Conservation (phyloP, 2,113 vertebrate species). For the Pterocles gutturalis region DNA sequence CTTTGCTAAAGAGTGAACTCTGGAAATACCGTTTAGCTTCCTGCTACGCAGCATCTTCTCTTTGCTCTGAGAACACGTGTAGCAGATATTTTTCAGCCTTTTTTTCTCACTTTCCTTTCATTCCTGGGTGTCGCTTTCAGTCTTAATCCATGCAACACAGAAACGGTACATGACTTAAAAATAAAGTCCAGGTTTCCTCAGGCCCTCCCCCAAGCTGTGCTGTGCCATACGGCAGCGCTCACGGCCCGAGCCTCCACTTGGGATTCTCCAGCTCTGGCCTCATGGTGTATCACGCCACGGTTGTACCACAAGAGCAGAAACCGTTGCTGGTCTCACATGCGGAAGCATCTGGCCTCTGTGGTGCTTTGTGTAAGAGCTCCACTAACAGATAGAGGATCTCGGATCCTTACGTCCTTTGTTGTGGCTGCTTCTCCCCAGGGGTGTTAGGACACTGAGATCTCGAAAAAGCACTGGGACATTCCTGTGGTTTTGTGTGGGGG, state of each 20-base stretch:
- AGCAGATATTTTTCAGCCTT: background rate
- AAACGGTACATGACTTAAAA: background rate
- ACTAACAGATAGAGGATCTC: background rate
- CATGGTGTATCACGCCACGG: accelerated
- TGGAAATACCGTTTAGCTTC: background rate
- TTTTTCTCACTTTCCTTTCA: background rate
- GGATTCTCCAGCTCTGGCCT: background rate
- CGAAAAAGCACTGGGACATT: background rate
- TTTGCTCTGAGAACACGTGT: background rate
- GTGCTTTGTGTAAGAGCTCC: background rate
- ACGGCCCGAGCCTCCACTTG: background rate
- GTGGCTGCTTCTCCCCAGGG: background rate
- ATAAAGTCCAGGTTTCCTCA: background rate
- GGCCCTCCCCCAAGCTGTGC: background rate
- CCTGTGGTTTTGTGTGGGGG: too few relatives aligned
- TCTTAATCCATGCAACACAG: background rate
- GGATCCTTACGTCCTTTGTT: background rate
- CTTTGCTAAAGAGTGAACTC: background rate
- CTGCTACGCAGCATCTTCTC: background rate
- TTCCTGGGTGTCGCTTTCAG: background rate
- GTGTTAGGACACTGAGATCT: background rate
- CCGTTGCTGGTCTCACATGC: background rate
- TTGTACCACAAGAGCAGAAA: background rate
- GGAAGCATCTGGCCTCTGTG: background rate
- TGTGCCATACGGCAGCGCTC: background rate